Percentiles rank a stretch among this genome's conserved stretches.
Evolutionary conservation across 2,888 invertebrate species (phyloP).

Genomic region (Brachyptera risi): DNA sequence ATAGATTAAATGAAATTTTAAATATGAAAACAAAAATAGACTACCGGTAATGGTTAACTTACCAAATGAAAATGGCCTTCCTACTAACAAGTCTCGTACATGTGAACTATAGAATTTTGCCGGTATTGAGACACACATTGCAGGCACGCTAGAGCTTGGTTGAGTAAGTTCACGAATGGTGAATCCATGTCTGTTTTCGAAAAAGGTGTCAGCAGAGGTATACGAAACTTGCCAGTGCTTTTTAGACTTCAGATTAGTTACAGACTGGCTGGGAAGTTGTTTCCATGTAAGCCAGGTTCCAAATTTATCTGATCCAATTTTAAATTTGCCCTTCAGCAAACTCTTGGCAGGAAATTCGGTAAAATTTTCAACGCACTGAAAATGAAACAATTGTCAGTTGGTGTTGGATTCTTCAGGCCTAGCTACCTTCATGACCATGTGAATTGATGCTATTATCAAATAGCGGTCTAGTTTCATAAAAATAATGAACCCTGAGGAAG

Average conservation of each 20-base stretch:
- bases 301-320: conserved; percentile 35
- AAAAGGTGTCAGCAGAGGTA: conserved; percentile 45
- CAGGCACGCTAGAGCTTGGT: conserved; percentile 39
- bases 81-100: conserved; percentile 14
- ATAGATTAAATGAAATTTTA: no score
- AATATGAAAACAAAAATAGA: neutral
- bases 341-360: conserved; percentile 42
- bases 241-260: conserved; percentile 32
- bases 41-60: neutral
- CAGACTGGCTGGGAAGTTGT: conserved; percentile 13
- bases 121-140: conserved; percentile 26
- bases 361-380: conserved; percentile 43
- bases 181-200: conserved; percentile 48
- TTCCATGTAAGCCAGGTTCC: conserved; percentile 20
- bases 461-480: no score
- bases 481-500: no score
- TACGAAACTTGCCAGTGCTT: conserved; percentile 43
- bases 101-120: conserved; percentile 10
- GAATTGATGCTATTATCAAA: no score
- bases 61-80: conserved; percentile 26
- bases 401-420: no score
- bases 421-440: no score
- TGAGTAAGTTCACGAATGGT: conserved; percentile 38
- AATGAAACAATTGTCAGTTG: no score
- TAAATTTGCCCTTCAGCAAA: conserved; percentile 41